Conservation (phyloP, 2,888 invertebrate genomes). For the Pristionchus entomophagus region DNA sequence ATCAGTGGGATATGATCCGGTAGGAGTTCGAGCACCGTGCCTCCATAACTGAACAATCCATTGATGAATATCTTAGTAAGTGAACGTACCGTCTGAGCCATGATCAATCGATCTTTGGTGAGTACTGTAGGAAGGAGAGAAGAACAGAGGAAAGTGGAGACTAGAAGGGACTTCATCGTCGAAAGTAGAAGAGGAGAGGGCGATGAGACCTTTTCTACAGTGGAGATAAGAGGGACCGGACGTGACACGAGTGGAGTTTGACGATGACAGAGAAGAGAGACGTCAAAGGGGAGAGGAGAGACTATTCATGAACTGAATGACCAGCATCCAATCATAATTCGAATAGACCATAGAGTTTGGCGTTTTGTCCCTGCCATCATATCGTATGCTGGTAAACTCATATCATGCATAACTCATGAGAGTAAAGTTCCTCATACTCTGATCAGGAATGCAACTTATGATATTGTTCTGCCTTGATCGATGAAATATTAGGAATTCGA, state of each 20-base stretch:
- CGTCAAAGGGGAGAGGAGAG: constrained; percentile 8
- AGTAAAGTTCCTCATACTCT: too few species aligned
- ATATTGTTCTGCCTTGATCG: too few species aligned
- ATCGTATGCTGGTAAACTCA: too few species aligned
- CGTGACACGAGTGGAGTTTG: background rate
- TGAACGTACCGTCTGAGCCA: constrained; percentile 34
- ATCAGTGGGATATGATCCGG: constrained; percentile 57
- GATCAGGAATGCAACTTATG: too few species aligned
- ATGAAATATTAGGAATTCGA: too few species aligned
- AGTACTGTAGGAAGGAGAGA: background rate
- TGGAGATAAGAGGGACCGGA: constrained; percentile 31
- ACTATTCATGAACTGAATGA: background rate
- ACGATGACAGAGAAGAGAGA: constrained; percentile 16
- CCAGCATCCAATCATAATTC: too few species aligned
- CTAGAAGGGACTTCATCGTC: background rate
- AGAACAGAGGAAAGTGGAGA: background rate
- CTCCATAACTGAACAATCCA: constrained; percentile 61
- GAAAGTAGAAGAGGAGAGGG: background rate
- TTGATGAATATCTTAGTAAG: background rate
- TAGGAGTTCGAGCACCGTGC: constrained; percentile 67
- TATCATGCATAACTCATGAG: too few species aligned
- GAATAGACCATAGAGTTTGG: too few species aligned
- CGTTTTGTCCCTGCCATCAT: too few species aligned
- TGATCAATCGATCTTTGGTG: background rate
- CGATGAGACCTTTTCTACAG: background rate